phyloP scores from a whole-genome alignment of 2,797 vertebrate genomes.

The Sphaeramia orbicularis region DNA sequence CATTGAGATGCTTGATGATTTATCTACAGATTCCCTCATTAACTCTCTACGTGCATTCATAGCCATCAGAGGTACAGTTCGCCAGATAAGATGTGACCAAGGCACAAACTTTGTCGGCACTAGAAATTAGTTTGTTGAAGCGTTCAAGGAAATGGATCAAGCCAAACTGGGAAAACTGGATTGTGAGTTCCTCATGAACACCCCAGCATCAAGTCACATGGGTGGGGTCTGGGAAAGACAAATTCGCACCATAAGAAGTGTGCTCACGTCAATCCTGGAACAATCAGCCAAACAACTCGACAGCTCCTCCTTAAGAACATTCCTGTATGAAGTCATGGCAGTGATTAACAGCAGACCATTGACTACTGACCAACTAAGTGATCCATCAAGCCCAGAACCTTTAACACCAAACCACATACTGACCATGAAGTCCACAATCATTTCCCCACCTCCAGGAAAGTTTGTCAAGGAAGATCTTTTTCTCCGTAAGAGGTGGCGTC shows the following conservation, averaged over 20 bases:
- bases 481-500: constrained; percentile 6
- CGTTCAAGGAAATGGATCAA: no score
- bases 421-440: constrained; percentile 3
- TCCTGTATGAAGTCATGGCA: constrained; percentile 29
- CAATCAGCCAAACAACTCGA: constrained; percentile 2
- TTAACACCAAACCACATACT: constrained; percentile 7
- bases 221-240: constrained; percentile 20
- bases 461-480: constrained; percentile 13
- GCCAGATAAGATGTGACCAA: constrained; percentile 21
- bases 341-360: constrained; percentile 17
- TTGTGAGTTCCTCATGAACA: constrained; percentile 6
- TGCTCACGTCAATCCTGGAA: constrained; percentile 7
- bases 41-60: constrained; percentile 18
- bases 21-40: constrained; percentile 11
- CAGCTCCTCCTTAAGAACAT: not conserved
- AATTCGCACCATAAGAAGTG: no score
- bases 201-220: constrained; percentile 10
- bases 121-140: no score
- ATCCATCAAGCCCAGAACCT: constrained; percentile 18
- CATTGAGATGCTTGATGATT: constrained; percentile 21
- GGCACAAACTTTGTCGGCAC: constrained; percentile 9
- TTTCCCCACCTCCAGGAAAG: not conserved
- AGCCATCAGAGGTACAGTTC: not conserved
- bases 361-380: constrained; percentile 15
- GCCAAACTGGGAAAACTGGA: no score